Conservation (phyloP, 2,888 invertebrate genomes). For the Cinara cedri region DNA sequence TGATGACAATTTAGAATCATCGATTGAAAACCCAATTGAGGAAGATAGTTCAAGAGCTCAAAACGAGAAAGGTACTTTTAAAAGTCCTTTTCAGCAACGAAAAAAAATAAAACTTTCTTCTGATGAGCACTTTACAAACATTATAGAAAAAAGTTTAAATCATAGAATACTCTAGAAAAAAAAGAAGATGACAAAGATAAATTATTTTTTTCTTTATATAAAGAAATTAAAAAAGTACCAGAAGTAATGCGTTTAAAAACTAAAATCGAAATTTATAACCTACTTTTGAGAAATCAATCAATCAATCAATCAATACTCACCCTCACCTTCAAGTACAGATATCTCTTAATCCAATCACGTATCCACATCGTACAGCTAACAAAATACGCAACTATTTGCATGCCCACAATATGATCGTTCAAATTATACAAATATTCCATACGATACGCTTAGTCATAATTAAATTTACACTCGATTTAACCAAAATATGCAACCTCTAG, state of each 20-base stretch:
- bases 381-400: conserved; percentile 1
- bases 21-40: conserved; percentile 7
- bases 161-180: not conserved
- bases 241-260: conserved; percentile 18
- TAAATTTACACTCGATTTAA: conserved; percentile 1
- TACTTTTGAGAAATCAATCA: conserved; percentile 15
- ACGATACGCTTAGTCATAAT: conserved; percentile 7
- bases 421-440: conserved; percentile 28
- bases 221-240: conserved; percentile 26
- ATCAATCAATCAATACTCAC: conserved; percentile 1
- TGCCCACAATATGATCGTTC: conserved; percentile 25
- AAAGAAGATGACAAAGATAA: conserved; percentile 13
- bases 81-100: conserved; percentile 4
- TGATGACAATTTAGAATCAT: conserved; percentile 19
- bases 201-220: conserved; percentile 14
- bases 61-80: conserved; percentile 10
- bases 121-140: conserved; percentile 14
- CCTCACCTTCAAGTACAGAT: conserved; percentile 18
- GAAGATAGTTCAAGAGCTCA: conserved; percentile 14
- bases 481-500: conserved; percentile 1
- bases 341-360: conserved; percentile 9
- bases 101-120: conserved; percentile 28
- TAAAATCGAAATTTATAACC: conserved; percentile 16
- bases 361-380: conserved; percentile 25
- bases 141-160: conserved; percentile 18